These are phyloP conservation scores for Channa striata DNA, from an alignment of 2,797 vertebrate genomes.

Conservation along the genomic window DNA sequence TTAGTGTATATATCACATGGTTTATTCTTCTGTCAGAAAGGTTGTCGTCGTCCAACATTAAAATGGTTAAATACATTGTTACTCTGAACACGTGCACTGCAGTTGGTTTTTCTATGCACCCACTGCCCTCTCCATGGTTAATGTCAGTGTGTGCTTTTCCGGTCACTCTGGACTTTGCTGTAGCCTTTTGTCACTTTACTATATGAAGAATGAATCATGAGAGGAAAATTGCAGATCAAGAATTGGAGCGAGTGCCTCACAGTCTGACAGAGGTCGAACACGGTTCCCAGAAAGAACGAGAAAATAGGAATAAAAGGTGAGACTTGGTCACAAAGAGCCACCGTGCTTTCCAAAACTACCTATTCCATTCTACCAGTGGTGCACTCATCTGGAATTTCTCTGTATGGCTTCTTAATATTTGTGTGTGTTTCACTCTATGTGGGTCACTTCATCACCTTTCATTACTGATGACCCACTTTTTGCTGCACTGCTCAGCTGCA, in stretches of 20 bases:
- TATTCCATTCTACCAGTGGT: not conserved
- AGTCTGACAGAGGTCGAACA: slow-evolving; percentile 30
- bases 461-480: slow-evolving; percentile 37
- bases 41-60: too few relatives aligned
- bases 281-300: slow-evolving; percentile 12
- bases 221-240: slow-evolving; percentile 13
- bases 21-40: too few relatives aligned
- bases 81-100: too few relatives aligned
- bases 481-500: slow-evolving; percentile 15
- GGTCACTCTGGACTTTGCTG: slow-evolving; percentile 21
- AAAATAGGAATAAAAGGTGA: slow-evolving; percentile 3
- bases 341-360: not conserved
- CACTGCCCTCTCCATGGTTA: not conserved
- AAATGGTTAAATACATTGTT: too few relatives aligned
- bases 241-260: slow-evolving; percentile 9
- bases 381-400: not conserved
- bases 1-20: too few relatives aligned
- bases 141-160: slow-evolving; percentile 5
- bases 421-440: slow-evolving; percentile 20
- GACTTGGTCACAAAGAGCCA: slow-evolving; percentile 4
- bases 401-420: not conserved
- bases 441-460: slow-evolving; percentile 43
- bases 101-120: too few relatives aligned
- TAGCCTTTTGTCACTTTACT: slow-evolving; percentile 23
- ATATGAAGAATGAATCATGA: not conserved